phyloP scores from a whole-genome alignment of 2,888 invertebrate genomes.

The Synanthedon myopaeformis region DNA sequence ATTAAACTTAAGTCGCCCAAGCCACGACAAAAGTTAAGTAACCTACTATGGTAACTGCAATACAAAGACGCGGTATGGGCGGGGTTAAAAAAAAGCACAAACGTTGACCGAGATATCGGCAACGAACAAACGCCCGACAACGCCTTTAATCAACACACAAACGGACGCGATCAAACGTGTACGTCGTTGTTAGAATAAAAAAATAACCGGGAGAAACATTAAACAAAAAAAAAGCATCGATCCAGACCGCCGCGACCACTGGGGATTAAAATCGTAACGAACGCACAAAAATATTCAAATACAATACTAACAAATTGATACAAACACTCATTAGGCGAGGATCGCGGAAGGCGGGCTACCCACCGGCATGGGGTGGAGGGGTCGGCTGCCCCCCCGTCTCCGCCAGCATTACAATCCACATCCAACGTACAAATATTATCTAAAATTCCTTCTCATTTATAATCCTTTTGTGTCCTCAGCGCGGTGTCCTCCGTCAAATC shows the following conservation, averaged over 20 bases:
- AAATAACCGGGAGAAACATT: constrained; percentile 35
- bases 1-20: too few relatives aligned
- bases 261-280: constrained; percentile 68
- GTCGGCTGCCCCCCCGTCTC: constrained; percentile 35
- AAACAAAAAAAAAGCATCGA: constrained; percentile 54
- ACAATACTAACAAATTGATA: constrained; percentile 72
- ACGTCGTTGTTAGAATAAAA: constrained; percentile 30
- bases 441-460: constrained; percentile 72
- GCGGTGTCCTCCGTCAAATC: constrained; percentile 68
- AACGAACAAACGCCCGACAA: constrained; percentile 26
- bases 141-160: constrained; percentile 56
- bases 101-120: constrained; percentile 20
- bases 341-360: constrained; percentile 49
- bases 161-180: constrained; percentile 47
- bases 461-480: constrained; percentile 71
- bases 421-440: constrained; percentile 71
- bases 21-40: too few relatives aligned
- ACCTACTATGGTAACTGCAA: too few relatives aligned
- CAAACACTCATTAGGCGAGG: constrained; percentile 68
- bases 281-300: constrained; percentile 69
- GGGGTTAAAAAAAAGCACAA: constrained; percentile 14
- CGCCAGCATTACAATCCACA: constrained; percentile 66
- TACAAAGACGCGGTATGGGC: too few relatives aligned
- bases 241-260: constrained; percentile 48
- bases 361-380: constrained; percentile 16